A percentile compares a stretch with the other conserved stretches of the same genome.
Conservation (phyloP, 2,113 vertebrate species). For the Cryptomyrus ogoouensis region DNA sequence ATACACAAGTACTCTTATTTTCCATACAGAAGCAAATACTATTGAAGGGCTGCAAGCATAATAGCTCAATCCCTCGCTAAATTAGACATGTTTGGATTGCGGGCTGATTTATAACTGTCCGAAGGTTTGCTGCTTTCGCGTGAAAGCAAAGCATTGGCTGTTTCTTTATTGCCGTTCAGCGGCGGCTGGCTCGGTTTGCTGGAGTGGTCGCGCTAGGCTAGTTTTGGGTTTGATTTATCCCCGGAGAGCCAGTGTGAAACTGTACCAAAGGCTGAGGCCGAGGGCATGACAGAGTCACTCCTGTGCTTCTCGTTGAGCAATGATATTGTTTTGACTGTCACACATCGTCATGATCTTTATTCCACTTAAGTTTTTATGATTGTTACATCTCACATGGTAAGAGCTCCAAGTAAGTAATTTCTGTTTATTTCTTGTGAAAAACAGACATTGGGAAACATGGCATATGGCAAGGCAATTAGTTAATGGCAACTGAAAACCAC, state of each 20-base stretch:
- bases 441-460: neutral
- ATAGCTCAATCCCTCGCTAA: neutral
- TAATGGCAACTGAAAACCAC: neutral
- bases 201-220: neutral
- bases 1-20: neutral
- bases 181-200: neutral
- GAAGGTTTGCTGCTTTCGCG: neutral
- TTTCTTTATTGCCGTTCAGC: neutral
- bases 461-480: neutral
- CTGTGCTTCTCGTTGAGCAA: neutral
- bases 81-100: neutral
- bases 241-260: conserved; percentile 37
- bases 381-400: neutral
- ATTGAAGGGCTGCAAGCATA: neutral
- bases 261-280: conserved; percentile 31
- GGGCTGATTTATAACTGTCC: neutral
- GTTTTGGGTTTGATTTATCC: neutral
- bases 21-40: neutral
- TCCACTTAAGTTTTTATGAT: neutral
- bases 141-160: neutral
- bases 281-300: neutral
- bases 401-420: neutral
- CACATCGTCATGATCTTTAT: conserved; percentile 12
- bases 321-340: conserved; percentile 13
- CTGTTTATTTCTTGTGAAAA: neutral